phyloP scores from a whole-genome alignment of 2,113 vertebrate species.

The Sakesphorus luctuosus region DNA sequence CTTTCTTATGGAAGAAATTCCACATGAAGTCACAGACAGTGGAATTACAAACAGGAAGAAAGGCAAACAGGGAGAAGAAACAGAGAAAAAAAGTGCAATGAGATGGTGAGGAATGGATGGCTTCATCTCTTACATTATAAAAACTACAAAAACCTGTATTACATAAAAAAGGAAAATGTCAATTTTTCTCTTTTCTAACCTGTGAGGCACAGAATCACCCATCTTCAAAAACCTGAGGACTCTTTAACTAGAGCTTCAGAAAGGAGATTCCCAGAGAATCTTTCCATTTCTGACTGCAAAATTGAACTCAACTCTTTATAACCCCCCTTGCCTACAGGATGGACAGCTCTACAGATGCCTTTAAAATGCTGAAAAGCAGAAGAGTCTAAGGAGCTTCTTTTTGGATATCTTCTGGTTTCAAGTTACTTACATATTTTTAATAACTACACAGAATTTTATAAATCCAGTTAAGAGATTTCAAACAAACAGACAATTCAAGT shows the following conservation, averaged over 20 bases:
- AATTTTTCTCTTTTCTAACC: background rate
- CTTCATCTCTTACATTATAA: background rate
- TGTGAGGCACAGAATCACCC: background rate
- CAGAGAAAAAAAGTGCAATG: background rate
- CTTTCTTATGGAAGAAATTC: constrained; percentile 14
- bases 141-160: background rate
- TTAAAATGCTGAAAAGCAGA: background rate
- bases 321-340: background rate
- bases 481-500: background rate
- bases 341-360: background rate
- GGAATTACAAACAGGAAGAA: background rate
- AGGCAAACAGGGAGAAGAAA: background rate
- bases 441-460: background rate
- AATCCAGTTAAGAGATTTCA: background rate
- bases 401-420: background rate
- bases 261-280: background rate
- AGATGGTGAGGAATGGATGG: rapidly evolving
- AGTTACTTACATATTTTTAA: background rate
- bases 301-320: background rate
- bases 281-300: background rate
- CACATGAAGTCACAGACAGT: background rate
- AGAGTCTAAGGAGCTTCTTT: rapidly evolving
- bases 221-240: background rate
- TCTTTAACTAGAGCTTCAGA: background rate
- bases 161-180: background rate